Percentiles rank a stretch among this genome's conserved stretches.
Conservation (phyloP, 2,113 vertebrate species). For the Mesitornis unicolor region DNA sequence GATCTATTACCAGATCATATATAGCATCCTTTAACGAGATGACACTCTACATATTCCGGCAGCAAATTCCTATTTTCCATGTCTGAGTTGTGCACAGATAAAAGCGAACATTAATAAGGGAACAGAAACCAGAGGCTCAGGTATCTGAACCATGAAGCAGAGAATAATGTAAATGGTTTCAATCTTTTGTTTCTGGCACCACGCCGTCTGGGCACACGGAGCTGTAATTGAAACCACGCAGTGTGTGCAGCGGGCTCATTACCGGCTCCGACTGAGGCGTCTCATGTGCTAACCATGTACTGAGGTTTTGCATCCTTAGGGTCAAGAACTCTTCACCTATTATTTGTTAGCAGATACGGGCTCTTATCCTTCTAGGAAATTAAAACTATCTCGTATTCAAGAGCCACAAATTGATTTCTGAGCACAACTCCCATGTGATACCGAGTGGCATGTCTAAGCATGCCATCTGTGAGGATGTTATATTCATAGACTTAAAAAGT, state of each 20-base stretch:
- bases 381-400: constrained; percentile 36
- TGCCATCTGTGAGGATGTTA: constrained; percentile 6
- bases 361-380: constrained; percentile 26
- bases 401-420: constrained; percentile 1
- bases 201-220: constrained; percentile 67
- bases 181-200: constrained; percentile 66
- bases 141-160: constrained; percentile 62
- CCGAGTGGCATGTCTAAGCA: not conserved
- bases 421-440: not conserved
- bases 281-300: constrained; percentile 53
- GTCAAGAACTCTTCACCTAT: constrained; percentile 43
- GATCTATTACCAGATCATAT: not conserved
- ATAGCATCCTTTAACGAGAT: constrained; percentile 17
- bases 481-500: constrained; percentile 20
- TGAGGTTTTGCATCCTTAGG: constrained; percentile 48
- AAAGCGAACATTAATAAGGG: constrained; percentile 62
- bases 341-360: constrained; percentile 2
- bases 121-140: constrained; percentile 39
- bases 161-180: constrained; percentile 55
- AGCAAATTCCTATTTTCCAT: constrained; percentile 50
- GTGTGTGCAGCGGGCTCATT: constrained; percentile 62
- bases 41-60: constrained; percentile 52
- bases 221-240: constrained; percentile 72
- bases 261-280: constrained; percentile 31
- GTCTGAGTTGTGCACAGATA: constrained; percentile 32